Percentiles rank a stretch among this genome's conserved stretches.
Conservation (phyloP, 1,140 invertebrate genomes). For the Bombus confusus region DNA sequence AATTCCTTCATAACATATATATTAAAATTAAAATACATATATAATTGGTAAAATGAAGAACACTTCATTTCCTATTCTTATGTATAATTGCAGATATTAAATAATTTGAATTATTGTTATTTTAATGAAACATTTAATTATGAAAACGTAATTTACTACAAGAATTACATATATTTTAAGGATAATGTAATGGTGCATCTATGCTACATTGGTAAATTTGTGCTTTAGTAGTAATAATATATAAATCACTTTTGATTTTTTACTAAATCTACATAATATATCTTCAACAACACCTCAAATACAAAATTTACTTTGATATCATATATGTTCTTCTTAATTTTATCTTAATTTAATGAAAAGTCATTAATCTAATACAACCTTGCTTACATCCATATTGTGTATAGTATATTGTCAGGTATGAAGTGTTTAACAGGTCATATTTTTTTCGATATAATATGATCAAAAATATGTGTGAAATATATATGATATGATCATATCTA, state of each 20-base stretch:
- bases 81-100: too few species aligned
- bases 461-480: conserved; percentile 41
- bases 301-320: conserved; percentile 44
- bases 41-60: not conserved
- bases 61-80: conserved; percentile 5
- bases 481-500: conserved; percentile 22
- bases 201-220: conserved; percentile 18
- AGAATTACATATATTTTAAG: conserved; percentile 31
- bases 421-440: conserved; percentile 49
- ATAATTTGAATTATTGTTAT: too few species aligned
- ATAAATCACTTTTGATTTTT: not conserved
- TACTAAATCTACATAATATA: conserved; percentile 21
- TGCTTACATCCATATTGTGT: conserved; percentile 21
- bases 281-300: conserved; percentile 22
- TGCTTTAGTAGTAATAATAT: conserved; percentile 18
- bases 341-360: conserved; percentile 43
- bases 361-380: conserved; percentile 36
- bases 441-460: conserved; percentile 32
- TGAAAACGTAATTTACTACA: conserved; percentile 34
- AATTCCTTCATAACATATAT: too few species aligned
- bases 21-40: not conserved
- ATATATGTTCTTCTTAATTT: conserved; percentile 23
- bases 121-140: conserved; percentile 35
- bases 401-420: conserved; percentile 53
- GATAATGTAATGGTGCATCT: conserved; percentile 15